Percentiles rank a stretch among this genome's conserved stretches.
These are phyloP conservation scores for Mesocentrotus franciscanus DNA, from an alignment of 53 echinoderm and acorn worm genomes.

Conservation along the genomic window DNA sequence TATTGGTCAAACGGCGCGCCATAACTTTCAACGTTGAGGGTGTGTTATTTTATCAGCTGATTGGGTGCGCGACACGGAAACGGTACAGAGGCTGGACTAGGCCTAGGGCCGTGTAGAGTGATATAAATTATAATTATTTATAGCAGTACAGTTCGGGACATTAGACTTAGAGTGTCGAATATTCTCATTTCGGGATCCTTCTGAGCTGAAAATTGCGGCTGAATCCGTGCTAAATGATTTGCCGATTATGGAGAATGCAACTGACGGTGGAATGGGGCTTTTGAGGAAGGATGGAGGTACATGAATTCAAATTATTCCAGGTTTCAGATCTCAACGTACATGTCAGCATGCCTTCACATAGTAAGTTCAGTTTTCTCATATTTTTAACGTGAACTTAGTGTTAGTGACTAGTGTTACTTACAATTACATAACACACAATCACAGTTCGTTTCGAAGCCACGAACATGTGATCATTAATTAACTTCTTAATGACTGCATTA, in stretches of 20 bases:
- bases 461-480: too few relatives aligned
- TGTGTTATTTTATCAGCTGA: too few relatives aligned
- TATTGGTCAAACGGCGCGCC: too few relatives aligned
- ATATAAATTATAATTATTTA: not conserved
- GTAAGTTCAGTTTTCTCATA: conserved; percentile 57
- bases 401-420: too few relatives aligned
- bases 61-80: too few relatives aligned
- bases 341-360: conserved; percentile 76
- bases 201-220: conserved; percentile 58
- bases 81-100: too few relatives aligned
- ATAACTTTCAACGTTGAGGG: too few relatives aligned
- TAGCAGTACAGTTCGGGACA: not conserved
- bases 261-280: conserved; percentile 22
- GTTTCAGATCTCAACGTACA: conserved; percentile 77
- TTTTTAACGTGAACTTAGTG: not conserved
- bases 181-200: not conserved
- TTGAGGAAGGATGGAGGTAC: conserved; percentile 76
- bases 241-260: conserved; percentile 52
- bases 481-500: too few relatives aligned
- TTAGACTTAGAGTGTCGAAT: not conserved
- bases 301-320: conserved; percentile 81
- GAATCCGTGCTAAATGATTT: conserved; percentile 49
- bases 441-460: too few relatives aligned
- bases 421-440: too few relatives aligned
- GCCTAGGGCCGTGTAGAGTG: too few relatives aligned